A percentile compares a stretch with the other conserved stretches of the same genome.
Conservation (phyloP, 2,113 vertebrate species). For the Maccullochella peelii region DNA sequence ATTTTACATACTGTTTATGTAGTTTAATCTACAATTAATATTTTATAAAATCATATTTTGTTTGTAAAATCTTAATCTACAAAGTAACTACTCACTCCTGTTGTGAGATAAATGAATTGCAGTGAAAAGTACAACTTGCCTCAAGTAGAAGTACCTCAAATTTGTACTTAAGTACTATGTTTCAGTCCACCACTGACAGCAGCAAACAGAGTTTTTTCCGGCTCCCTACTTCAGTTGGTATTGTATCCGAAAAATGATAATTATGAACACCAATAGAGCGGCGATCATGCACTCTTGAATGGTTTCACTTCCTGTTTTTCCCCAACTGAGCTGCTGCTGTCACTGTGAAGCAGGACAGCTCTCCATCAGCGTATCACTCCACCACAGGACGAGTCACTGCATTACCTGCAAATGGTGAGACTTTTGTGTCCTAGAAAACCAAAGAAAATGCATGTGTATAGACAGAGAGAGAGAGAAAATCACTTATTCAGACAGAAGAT, state of each 20-base stretch:
- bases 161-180: neutral
- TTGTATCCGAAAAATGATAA: neutral
- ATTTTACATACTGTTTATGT: neutral
- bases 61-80: neutral
- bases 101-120: neutral
- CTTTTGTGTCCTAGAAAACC: neutral
- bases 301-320: slow-evolving; percentile 61
- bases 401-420: slow-evolving; percentile 65
- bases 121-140: neutral
- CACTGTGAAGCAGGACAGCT: slow-evolving; percentile 8
- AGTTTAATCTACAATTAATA: neutral
- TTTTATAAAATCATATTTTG: neutral
- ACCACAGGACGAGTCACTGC: neutral
- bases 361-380: neutral
- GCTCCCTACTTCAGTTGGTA: neutral
- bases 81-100: neutral
- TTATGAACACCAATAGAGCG: neutral
- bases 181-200: neutral
- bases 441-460: neutral
- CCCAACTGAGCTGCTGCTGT: slow-evolving; percentile 13
- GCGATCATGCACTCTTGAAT: neutral
- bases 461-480: neutral
- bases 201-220: neutral
- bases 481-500: neutral
- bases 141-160: neutral